phyloP scores from a whole-genome alignment of 2,888 invertebrate genomes.

The Tineola bisselliella region DNA sequence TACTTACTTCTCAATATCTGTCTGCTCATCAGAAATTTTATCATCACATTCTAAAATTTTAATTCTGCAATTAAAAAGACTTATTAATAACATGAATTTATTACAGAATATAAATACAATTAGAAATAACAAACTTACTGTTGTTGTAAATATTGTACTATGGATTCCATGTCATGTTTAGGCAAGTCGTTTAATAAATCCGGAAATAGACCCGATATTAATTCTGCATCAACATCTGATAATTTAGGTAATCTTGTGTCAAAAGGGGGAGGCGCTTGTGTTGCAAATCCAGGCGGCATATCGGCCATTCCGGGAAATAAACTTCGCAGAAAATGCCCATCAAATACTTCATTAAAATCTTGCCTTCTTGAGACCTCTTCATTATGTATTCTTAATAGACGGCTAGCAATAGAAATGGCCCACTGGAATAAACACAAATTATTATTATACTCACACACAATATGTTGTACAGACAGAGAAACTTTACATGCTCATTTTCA shows the following conservation, averaged over 20 bases:
- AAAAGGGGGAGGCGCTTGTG: slow-evolving; percentile 79
- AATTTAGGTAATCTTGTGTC: slow-evolving; percentile 77
- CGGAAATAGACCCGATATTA: slow-evolving; percentile 72
- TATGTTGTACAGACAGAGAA: no score
- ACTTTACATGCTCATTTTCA: no score
- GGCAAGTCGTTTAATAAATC: slow-evolving; percentile 73
- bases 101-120: no score
- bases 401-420: slow-evolving; percentile 84
- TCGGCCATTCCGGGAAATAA: slow-evolving; percentile 94
- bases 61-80: neutral
- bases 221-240: slow-evolving; percentile 69
- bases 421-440: slow-evolving; percentile 60
- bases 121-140: slow-evolving; percentile 36
- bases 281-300: slow-evolving; percentile 83
- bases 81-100: neutral
- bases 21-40: slow-evolving; percentile 48
- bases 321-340: slow-evolving; percentile 84
- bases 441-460: no score
- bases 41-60: slow-evolving; percentile 36
- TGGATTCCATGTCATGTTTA: slow-evolving; percentile 73
- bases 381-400: slow-evolving; percentile 80
- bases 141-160: slow-evolving; percentile 77
- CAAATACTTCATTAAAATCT: slow-evolving; percentile 80
- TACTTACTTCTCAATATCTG: slow-evolving; percentile 55
- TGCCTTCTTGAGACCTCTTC: slow-evolving; percentile 84